Conservation (phyloP, 2,888 invertebrate genomes). For the Tachina lurida region DNA sequence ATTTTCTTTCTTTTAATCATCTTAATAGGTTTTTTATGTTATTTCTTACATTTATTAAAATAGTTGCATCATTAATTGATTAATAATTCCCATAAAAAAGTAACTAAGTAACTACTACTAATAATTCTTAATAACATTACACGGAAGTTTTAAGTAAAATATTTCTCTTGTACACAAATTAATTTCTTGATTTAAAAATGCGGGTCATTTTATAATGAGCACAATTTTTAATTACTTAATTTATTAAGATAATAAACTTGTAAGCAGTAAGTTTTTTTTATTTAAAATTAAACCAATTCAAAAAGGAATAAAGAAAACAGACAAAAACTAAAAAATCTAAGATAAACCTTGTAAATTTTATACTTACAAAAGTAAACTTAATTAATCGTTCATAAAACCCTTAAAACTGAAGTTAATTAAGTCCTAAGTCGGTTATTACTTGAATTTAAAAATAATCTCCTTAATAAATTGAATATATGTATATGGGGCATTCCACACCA, state of each 20-base stretch:
- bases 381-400: too few species aligned
- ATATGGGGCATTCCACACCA: too few species aligned
- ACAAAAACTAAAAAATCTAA: not conserved
- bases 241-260: constrained; percentile 5
- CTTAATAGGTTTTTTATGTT: not conserved
- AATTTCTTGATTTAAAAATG: constrained; percentile 31
- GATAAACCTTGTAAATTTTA: not conserved
- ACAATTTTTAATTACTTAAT: constrained; percentile 11
- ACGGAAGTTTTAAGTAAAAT: constrained; percentile 56
- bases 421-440: too few species aligned
- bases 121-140: constrained; percentile 20
- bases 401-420: too few species aligned
- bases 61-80: constrained; percentile 60
- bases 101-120: not conserved
- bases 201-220: constrained; percentile 43
- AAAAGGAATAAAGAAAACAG: constrained; percentile 20
- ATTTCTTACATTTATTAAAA: constrained; percentile 25
- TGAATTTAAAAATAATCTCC: too few species aligned
- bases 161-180: constrained; percentile 22
- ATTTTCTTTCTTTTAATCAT: constrained; percentile 19
- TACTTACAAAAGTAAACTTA: too few species aligned
- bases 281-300: not conserved
- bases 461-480: too few species aligned
- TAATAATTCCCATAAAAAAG: constrained; percentile 59
- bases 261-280: constrained; percentile 15